A percentile compares a stretch with the other conserved stretches of the same genome.
Conservation (phyloP, 2,888 invertebrate genomes). For the Creontiades dilutus region DNA sequence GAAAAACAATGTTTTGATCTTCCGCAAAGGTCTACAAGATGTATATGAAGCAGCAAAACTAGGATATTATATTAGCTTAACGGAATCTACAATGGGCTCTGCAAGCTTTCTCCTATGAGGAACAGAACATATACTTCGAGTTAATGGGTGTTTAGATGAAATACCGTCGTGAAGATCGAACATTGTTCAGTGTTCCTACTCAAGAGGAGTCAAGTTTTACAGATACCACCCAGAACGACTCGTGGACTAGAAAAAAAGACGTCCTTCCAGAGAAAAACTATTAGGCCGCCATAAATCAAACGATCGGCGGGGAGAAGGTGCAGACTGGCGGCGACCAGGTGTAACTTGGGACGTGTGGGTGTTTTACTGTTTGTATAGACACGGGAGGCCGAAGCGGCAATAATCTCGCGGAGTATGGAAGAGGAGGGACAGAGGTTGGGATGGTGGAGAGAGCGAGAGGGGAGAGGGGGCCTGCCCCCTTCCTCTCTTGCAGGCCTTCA, state of each 20-base stretch:
- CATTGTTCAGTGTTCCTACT: neutral
- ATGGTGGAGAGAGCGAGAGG: neutral
- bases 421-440: constrained; percentile 16
- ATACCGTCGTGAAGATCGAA: neutral
- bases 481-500: constrained; percentile 1
- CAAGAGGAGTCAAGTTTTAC: constrained; percentile 23
- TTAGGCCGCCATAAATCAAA: constrained; percentile 55
- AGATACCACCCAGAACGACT: neutral
- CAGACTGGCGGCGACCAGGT: constrained; percentile 67
- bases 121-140: no score
- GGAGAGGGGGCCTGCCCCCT: neutral
- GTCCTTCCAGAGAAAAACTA: constrained; percentile 2
- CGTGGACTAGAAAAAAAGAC: constrained; percentile 6
- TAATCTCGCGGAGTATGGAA: constrained; percentile 49
- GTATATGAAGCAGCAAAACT: no score
- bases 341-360: constrained; percentile 65
- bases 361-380: constrained; percentile 70
- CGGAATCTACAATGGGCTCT: no score
- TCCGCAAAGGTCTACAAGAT: no score
- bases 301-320: constrained; percentile 62
- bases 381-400: constrained; percentile 49
- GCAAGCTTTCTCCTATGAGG: no score
- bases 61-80: no score
- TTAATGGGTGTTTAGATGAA: no score
- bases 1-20: no score